Conservation (phyloP, 2,888 invertebrate genomes). For the Hirtodrosophila trivittata region DNA sequence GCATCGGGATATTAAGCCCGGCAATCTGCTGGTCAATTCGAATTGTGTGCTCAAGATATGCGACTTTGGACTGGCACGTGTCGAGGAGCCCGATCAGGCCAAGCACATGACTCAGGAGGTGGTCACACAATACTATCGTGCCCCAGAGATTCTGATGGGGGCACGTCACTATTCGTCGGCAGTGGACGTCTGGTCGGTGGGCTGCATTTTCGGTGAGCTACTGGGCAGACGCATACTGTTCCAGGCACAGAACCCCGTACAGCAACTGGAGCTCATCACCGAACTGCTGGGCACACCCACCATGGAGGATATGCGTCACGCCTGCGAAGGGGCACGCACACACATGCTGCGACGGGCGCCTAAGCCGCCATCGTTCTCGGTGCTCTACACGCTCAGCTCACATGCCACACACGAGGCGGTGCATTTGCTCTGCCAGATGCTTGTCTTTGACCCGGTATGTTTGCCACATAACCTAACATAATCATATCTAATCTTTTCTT, state of each 20-base stretch:
- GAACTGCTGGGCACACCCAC: conserved; percentile 98
- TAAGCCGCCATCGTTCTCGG: conserved; percentile 93
- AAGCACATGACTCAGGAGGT: conserved; percentile 99
- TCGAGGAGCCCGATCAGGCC: conserved; percentile 96
- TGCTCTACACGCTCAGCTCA: conserved; percentile 95
- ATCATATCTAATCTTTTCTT: neutral
- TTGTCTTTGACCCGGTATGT: conserved; percentile 98
- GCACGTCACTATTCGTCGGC: conserved; percentile 98
- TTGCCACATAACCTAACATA: no score
- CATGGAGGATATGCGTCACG: conserved; percentile 97
- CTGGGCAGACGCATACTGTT: conserved; percentile 97
- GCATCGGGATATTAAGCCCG: conserved; percentile 99
- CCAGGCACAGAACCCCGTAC: conserved; percentile 98
- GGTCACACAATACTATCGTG: conserved; percentile 99
- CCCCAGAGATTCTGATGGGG: conserved; percentile 99
- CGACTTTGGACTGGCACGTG: conserved; percentile 99
- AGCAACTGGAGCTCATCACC: conserved; percentile 98
- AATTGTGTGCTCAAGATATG: conserved; percentile 99
- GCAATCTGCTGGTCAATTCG: conserved; percentile 99
- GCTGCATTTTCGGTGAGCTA: conserved; percentile 99
- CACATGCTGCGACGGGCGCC: conserved; percentile 95
- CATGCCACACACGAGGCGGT: conserved; percentile 99
- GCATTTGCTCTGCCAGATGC: conserved; percentile 97
- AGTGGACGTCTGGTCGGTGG: conserved; percentile 99
- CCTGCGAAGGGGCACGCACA: conserved; percentile 96